Conservation (phyloP, 2,113 vertebrate genomes). For the Grus americana region DNA sequence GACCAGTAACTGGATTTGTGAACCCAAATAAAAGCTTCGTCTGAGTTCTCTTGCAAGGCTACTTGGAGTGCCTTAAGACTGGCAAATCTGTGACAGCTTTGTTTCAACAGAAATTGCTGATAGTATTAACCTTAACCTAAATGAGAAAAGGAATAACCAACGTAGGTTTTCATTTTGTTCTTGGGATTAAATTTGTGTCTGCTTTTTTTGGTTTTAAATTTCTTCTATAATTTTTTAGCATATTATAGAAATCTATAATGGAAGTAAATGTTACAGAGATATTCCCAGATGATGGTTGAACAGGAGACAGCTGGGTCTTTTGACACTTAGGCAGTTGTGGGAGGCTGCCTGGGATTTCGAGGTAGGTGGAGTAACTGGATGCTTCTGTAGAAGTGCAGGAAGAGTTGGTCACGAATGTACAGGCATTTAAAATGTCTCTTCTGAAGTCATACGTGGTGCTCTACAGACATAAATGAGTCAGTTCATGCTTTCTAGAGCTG, state of each 20-base stretch:
- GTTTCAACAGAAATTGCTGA: neutral
- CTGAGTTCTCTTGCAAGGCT: neutral
- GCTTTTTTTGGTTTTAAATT: neutral
- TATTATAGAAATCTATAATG: neutral
- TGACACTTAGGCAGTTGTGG: slow-evolving; percentile 51
- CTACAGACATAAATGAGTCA: neutral
- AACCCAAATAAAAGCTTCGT: neutral
- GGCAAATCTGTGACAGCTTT: neutral
- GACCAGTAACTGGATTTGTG: neutral
- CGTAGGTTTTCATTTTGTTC: neutral
- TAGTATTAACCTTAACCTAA: neutral
- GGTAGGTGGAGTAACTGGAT: slow-evolving; percentile 48
- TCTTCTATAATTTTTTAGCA: neutral
- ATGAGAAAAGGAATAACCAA: neutral
- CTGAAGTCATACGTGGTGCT: neutral
- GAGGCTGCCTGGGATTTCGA: slow-evolving; percentile 33
- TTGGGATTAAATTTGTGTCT: neutral
- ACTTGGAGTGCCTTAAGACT: neutral
- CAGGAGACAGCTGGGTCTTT: slow-evolving; percentile 57
- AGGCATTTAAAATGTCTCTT: slow-evolving; percentile 36
- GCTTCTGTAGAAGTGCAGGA: slow-evolving; percentile 28
- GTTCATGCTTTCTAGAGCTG: neutral
- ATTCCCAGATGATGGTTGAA: neutral
- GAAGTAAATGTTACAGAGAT: neutral
- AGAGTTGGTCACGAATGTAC: slow-evolving; percentile 49